Base-by-base conservation (phyloP, 2,888 invertebrate species). In the Marasmarcha lunaedactyla region DNA sequence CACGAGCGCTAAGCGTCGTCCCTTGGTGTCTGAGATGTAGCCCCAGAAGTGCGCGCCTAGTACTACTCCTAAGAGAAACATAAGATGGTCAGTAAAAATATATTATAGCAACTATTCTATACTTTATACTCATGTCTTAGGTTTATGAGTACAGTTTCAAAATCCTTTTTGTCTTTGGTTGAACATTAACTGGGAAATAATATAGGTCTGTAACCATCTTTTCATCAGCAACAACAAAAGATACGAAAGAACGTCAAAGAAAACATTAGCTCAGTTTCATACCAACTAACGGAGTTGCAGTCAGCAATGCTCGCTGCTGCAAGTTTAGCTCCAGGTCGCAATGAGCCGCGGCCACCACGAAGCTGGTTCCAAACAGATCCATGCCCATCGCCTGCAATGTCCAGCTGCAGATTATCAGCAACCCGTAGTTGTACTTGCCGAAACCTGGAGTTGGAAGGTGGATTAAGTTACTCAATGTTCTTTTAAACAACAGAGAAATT, bases 251-350 rank as follows among this genome's bases (percentile, higher is more conserved):
- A n/a, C n/a, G n/a, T n/a, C n/a, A n/a, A n/a, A n/a, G n/a, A n/a
- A n/a, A n/a, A n/a, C n/a, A n/a, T n/a, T n/a, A n/a, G n/a, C n/a
- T n/a, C n/a, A n/a, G n/a, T n/a, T n/a, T 7, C 20, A 11, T 57
- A 89, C 90, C 92, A 35, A 88, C 66, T 48, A 92, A 78, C 37
- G 91, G 90, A 42, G 87, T 85, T 2, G 90, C 89, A 46, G 90
- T 91, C 1, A 92, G 79, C 44, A 88, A 65, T 0, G 90, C 91
- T 49, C 90, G 81, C 51, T 90, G 85, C 41, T 85, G 77, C 50
- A 90, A 86, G 1, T 85, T 77, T 13, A 92, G 68, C 10, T 85
- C 57, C 12, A 92, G 77, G 55, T 92, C 91, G 51, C 91, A 91
- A 43, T 88, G 87, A 0, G 90, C 90, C 0, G 90, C 88, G 0